Evolutionary conservation across 2,113 vertebrate species (phyloP).

Genomic region (Oostethus manadensis): DNA sequence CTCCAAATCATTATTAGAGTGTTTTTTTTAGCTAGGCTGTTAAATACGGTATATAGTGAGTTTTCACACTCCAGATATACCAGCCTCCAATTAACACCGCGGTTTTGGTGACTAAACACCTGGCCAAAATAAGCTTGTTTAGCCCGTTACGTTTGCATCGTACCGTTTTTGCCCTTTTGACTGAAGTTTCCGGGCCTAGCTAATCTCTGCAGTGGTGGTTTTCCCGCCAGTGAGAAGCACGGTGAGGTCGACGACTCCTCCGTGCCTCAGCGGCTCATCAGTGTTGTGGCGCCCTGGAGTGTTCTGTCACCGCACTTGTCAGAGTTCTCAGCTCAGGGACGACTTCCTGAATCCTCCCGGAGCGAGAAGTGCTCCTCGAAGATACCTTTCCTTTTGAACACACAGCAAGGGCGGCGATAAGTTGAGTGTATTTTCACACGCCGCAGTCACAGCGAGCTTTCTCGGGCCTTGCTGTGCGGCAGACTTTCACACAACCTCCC

Average conservation of each 20-base stretch:
- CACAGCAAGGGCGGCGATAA: not conserved
- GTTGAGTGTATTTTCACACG: constrained; percentile 14
- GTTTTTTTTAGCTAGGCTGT: too few species aligned
- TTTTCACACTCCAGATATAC: too few species aligned
- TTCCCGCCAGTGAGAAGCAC: constrained; percentile 9
- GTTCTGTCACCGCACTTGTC: constrained; percentile 13
- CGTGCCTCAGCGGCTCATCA: constrained; percentile 14
- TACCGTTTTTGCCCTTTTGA: not conserved
- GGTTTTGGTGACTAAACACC: too few species aligned
- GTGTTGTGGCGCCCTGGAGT: constrained; percentile 21
- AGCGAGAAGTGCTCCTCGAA: too few species aligned
- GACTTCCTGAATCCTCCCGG: constrained; percentile 6
- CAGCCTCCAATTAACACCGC: too few species aligned
- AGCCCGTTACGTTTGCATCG: too few species aligned
- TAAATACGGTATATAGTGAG: too few species aligned
- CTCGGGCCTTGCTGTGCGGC: constrained; percentile 18
- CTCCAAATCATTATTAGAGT: too few species aligned
- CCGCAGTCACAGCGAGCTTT: constrained; percentile 20
- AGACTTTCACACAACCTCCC: constrained; percentile 22
- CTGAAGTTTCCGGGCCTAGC: not conserved
- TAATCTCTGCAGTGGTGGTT: not conserved
- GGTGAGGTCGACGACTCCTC: constrained; percentile 39
- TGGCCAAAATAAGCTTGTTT: too few species aligned
- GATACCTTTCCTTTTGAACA: not conserved
- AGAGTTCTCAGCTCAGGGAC: constrained; percentile 16